Base-by-base conservation (phyloP, 2,797 vertebrate species). In the Gambelia wislizenii region DNA sequence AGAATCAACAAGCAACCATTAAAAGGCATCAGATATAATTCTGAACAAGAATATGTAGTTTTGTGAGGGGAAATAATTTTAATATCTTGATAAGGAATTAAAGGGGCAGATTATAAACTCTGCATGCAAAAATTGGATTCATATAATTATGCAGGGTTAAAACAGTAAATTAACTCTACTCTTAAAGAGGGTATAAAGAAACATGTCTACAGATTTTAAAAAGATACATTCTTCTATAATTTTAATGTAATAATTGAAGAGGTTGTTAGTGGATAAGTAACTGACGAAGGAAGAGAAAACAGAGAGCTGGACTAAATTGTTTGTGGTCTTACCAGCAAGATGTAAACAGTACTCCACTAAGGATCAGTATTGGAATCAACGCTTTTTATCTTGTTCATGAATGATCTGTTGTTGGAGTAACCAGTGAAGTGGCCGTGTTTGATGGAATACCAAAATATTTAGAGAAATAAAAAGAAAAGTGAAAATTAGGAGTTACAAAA, bases 81-180 rank as follows among this genome's bases (percentile, higher is more conserved):
- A 77, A 44, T 78, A 33, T 87, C n/a, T 82, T 67, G 81, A 9
- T 22, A 36, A 18, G 14, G 64, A 67, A 67, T 67, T 2, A 54
- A 12, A 64, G 42, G 13, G 18, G 7, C 3, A 76, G n/a, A n/a
- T 30, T 61, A 49, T 59, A 72, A 81, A 87, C n/a, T 47, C 49
- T 75, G 42, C 56, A 49, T 49, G 12, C 42, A 47, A 76, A 47
- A 30, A 36, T 36, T 83, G 59, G 18, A 83, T 76, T 64, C 49
- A 61, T 83, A 9, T 64, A 88, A 75, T 47, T 82, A 7, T 44
- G 8, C 47, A 33, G 13, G 3, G 39, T 42, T 9, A 75, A 52
- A 87, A n/a, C 44, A 91, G 69, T 74, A 54, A 85, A 82, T 16
- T 27, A 88, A 81, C 16, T 77, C 2, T 83, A 81, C 16, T 77